These are phyloP conservation scores for Orthosia incerta DNA, from an alignment of 2,888 invertebrate species.

Conservation along the genomic window DNA sequence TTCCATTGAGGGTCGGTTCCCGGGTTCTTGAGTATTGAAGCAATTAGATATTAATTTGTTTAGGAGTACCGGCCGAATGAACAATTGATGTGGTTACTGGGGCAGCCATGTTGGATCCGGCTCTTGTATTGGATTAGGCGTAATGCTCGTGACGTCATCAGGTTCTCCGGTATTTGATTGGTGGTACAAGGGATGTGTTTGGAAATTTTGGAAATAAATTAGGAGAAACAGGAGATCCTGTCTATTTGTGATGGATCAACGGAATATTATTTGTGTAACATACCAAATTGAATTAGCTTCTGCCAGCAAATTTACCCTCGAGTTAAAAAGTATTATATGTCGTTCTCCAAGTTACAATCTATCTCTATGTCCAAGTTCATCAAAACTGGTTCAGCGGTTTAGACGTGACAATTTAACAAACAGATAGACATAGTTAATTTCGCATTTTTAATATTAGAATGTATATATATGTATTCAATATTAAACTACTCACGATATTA, in stretches of 20 bases:
- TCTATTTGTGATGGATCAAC: not conserved
- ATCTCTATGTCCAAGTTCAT: no score
- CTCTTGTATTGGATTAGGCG: constrained; percentile 55
- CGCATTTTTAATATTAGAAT: no score
- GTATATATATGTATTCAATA: not conserved
- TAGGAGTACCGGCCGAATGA: constrained; percentile 72
- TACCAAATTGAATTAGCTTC: not conserved
- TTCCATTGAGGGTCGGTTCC: constrained; percentile 58
- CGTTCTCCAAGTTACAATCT: no score
- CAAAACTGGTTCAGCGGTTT: no score
- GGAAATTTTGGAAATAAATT: constrained; percentile 24
- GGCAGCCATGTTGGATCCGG: constrained; percentile 55
- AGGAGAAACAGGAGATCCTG: constrained; percentile 10
- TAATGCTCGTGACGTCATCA: constrained; percentile 48
- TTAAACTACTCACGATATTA: not conserved
- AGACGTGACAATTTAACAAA: no score
- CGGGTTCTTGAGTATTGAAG: constrained; percentile 59
- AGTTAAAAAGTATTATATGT: no score
- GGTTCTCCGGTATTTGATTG: constrained; percentile 44
- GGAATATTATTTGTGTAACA: not conserved
- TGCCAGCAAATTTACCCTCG: not conserved
- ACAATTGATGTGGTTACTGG: constrained; percentile 76
- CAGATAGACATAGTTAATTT: no score
- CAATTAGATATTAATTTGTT: constrained; percentile 80
- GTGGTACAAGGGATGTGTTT: constrained; percentile 13